These are phyloP conservation scores for Lanius ludovicianus DNA, from an alignment of 2,113 vertebrate species.

Conservation along the genomic window DNA sequence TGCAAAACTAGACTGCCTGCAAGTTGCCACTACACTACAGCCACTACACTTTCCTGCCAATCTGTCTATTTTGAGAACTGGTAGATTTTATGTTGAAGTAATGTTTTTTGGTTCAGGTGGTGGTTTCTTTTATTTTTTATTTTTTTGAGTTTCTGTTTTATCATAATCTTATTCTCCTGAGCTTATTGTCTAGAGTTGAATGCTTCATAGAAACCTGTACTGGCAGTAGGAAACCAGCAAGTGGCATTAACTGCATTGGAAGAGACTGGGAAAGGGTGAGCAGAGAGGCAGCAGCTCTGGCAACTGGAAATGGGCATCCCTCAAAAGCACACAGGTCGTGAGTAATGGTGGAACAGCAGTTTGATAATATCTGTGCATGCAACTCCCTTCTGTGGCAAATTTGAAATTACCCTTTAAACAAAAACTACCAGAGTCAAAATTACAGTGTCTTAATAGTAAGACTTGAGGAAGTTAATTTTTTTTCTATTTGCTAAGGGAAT, in stretches of 20 bases:
- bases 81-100: not conserved
- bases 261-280: not conserved
- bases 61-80: too few relatives aligned
- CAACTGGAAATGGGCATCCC: fast-evolving
- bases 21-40: not conserved
- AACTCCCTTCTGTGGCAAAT: not conserved
- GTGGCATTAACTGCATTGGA: not conserved
- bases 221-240: not conserved
- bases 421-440: not conserved
- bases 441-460: not conserved
- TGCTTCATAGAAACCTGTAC: not conserved
- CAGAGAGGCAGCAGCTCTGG: not conserved
- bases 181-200: fast-evolving
- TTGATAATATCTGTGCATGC: not conserved
- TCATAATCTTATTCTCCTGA: not conserved
- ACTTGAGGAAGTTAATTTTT: not conserved
- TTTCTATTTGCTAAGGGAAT: not conserved
- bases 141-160: not conserved
- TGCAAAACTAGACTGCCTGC: not conserved
- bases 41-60: not conserved
- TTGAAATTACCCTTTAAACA: not conserved
- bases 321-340: fast-evolving
- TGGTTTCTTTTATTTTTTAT: not conserved
- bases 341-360: too few relatives aligned
- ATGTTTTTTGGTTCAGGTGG: not conserved